Conservation (phyloP, 2,113 vertebrate genomes). For the Odocoileus virginianus region DNA sequence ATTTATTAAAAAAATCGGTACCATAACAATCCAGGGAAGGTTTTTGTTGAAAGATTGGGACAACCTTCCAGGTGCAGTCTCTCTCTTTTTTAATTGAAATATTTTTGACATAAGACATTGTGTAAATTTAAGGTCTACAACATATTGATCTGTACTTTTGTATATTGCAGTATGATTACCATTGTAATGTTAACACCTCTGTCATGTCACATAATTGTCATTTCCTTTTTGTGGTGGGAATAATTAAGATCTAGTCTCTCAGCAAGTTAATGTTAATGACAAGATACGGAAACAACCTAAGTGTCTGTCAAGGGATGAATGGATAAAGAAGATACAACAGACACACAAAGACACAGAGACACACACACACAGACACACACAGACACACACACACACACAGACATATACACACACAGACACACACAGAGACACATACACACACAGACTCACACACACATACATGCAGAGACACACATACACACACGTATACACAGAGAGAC, state of each 20-base stretch:
- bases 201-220: neutral
- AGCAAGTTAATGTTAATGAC: neutral
- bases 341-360: neutral
- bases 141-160: neutral
- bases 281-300: neutral
- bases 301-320: neutral
- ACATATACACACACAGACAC: rapidly evolving
- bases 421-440: neutral
- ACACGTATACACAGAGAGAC: neutral
- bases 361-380: neutral
- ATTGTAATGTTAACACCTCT: neutral
- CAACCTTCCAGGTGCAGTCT: neutral
- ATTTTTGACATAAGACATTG: neutral
- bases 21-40: neutral
- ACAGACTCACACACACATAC: neutral
- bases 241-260: neutral
- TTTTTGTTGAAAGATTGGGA: neutral
- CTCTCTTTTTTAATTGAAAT: neutral
- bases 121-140: neutral
- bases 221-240: neutral
- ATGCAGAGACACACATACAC: neutral
- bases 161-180: neutral
- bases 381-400: neutral
- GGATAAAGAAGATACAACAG: neutral
- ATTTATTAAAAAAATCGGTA: neutral